phyloP scores from a whole-genome alignment of 2,888 invertebrate species.

The Epirrita christyi region DNA sequence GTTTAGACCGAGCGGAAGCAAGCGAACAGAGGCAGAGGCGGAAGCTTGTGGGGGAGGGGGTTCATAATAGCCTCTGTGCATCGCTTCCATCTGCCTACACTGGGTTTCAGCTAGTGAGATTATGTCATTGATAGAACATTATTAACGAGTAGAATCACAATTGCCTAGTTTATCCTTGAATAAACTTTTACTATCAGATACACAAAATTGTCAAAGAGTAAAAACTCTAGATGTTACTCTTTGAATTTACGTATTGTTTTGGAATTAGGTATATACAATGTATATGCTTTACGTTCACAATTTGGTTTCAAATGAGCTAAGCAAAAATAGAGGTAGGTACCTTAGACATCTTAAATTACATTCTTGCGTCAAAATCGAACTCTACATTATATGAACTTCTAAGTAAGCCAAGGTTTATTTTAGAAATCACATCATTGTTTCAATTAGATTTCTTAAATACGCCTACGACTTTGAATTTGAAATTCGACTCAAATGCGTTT shows the following conservation, averaged over 20 bases:
- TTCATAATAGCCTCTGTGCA: conserved; percentile 40
- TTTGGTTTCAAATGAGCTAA: too few species aligned
- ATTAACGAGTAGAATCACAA: conserved; percentile 20
- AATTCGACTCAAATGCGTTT: conserved; percentile 24
- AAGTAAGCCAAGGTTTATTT: not conserved
- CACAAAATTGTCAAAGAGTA: not conserved
- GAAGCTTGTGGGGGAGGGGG: conserved; percentile 39
- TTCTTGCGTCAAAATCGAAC: too few species aligned
- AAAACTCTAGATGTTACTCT: not conserved
- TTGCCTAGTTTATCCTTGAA: not conserved
- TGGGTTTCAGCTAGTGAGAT: conserved; percentile 33
- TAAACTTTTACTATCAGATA: not conserved
- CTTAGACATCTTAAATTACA: too few species aligned
- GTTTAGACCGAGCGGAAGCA: conserved; percentile 38
- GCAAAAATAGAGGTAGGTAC: too few species aligned
- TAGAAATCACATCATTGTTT: not conserved
- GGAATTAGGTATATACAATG: too few species aligned
- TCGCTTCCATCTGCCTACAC: conserved; percentile 39
- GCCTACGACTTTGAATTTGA: not conserved
- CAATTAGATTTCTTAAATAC: not conserved
- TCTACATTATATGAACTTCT: too few species aligned
- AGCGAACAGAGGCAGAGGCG: conserved; percentile 38
- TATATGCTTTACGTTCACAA: too few species aligned
- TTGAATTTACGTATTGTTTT: not conserved
- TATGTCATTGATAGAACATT: conserved; percentile 37